Conservation (phyloP, 2,888 invertebrate species). For the Nomada goodeniana region DNA sequence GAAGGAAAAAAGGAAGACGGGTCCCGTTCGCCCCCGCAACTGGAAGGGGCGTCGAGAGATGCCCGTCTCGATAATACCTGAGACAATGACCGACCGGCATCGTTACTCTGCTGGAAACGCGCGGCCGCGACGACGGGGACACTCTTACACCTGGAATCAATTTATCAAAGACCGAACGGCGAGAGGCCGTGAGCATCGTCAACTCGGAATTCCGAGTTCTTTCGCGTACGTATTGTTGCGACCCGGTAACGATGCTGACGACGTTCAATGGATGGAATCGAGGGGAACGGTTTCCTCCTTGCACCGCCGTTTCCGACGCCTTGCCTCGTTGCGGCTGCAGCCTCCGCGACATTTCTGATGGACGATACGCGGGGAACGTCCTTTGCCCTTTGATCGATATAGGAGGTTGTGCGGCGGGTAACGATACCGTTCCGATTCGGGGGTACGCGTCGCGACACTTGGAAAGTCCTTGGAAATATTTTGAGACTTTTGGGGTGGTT, state of each 20-base stretch:
- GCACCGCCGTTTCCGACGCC: conserved; percentile 38
- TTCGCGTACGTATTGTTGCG: conserved; percentile 54
- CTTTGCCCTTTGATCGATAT: neutral
- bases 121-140: conserved; percentile 69
- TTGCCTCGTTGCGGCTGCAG: conserved; percentile 17
- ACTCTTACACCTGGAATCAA: conserved; percentile 73
- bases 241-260: conserved; percentile 53
- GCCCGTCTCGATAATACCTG: conserved; percentile 78
- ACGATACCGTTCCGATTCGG: neutral
- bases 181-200: conserved; percentile 54
- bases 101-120: conserved; percentile 76
- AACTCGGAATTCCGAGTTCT: conserved; percentile 51
- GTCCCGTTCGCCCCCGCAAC: conserved; percentile 78
- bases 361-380: conserved; percentile 16
- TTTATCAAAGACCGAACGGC: conserved; percentile 68
- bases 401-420: neutral
- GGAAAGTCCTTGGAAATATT: no score
- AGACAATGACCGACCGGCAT: conserved; percentile 81
- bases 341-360: neutral
- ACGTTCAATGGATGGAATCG: conserved; percentile 56
- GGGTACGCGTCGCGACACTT: no score
- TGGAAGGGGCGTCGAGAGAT: conserved; percentile 79
- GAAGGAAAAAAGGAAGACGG: conserved; percentile 29
- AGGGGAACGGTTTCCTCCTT: conserved; percentile 28
- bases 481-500: no score